Percentiles rank a stretch among this genome's conserved stretches.
Conservation (phyloP, 2,113 vertebrate genomes). For the Centropus bengalensis region DNA sequence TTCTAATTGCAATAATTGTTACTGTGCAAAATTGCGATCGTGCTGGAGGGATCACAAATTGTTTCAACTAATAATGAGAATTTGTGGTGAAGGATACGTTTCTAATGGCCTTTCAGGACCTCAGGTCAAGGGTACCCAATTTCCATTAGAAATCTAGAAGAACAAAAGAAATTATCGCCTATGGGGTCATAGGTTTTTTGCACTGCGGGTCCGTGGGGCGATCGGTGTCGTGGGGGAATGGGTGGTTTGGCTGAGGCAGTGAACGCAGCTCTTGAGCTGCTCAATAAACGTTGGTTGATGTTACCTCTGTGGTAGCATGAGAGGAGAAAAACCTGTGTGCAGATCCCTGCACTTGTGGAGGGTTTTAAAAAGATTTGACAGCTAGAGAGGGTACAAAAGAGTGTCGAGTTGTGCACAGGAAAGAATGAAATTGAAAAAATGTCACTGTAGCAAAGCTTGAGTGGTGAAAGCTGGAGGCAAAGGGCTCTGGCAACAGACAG, state of each 20-base stretch:
- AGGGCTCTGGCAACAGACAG: not conserved
- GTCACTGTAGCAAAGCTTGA: not conserved
- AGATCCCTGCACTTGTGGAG: rapidly evolving
- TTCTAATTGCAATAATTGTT: not conserved
- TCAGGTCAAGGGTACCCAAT: not conserved
- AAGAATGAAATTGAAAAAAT: not conserved
- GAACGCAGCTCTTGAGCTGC: not conserved
- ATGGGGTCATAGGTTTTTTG: rapidly evolving
- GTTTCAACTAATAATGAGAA: not conserved
- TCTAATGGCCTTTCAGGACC: not conserved
- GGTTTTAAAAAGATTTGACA: not conserved
- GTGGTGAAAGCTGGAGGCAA: not conserved
- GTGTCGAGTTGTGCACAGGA: not conserved
- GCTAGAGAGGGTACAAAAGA: no score
- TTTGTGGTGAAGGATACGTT: not conserved
- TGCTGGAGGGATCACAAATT: not conserved
- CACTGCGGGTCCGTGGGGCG: not conserved
- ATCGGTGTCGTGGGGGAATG: not conserved
- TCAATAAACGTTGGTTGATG: rapidly evolving
- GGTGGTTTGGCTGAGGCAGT: not conserved
- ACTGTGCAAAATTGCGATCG: not conserved
- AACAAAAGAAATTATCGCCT: not conserved
- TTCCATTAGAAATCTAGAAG: not conserved
- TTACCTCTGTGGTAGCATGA: not conserved
- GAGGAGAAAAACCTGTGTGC: not conserved